Evolutionary conservation across 2,113 vertebrate genomes (phyloP).

Genomic region (Polyodon spathula): DNA sequence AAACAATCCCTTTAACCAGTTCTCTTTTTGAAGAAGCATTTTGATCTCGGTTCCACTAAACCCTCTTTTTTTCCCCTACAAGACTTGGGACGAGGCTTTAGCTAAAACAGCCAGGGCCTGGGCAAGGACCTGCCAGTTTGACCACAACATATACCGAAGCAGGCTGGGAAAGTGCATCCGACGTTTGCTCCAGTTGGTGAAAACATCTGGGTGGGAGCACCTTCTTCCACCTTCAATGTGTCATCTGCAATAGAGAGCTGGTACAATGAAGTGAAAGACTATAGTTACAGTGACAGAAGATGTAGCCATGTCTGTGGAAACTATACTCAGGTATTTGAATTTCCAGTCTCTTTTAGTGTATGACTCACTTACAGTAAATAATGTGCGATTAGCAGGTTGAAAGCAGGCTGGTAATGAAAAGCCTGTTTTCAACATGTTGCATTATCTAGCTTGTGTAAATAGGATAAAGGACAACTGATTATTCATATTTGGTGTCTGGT

Average conservation of each 20-base stretch:
- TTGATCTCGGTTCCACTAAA: not conserved
- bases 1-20: too few species aligned
- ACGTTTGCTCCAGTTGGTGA: slow-evolving; percentile 39
- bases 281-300: rapidly evolving
- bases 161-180: slow-evolving; percentile 19
- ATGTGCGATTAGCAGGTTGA: too few species aligned
- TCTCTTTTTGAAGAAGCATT: not conserved
- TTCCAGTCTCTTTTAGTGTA: too few species aligned
- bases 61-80: not conserved
- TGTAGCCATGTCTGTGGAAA: slow-evolving; percentile 20
- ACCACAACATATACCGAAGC: slow-evolving; percentile 30
- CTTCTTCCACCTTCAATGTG: not conserved
- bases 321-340: too few species aligned
- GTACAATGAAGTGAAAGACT: slow-evolving; percentile 25
- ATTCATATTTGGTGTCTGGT: too few species aligned
- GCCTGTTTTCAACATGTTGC: too few species aligned
- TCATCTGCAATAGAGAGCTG: not conserved
- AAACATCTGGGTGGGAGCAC: slow-evolving; percentile 38
- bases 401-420: too few species aligned
- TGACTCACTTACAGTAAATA: too few species aligned
- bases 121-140: slow-evolving; percentile 28
- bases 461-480: too few species aligned
- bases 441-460: too few species aligned
- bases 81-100: slow-evolving; percentile 48
- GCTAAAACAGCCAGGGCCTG: slow-evolving; percentile 37